These are phyloP conservation scores for Dasypolia templi DNA, from an alignment of 2,888 invertebrate species.

Conservation along the genomic window DNA sequence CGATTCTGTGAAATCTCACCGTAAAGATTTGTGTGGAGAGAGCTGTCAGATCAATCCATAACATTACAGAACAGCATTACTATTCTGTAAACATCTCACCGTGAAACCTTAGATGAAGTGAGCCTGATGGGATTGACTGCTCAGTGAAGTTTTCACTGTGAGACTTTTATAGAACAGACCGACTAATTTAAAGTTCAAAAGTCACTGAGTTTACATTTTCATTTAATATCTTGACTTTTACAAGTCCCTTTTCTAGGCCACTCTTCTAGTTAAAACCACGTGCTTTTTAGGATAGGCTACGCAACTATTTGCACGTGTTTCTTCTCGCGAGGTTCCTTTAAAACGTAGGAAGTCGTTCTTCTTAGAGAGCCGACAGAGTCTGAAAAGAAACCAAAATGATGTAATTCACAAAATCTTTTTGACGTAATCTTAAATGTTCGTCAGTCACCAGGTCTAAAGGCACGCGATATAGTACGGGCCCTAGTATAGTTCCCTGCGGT, in stretches of 20 bases:
- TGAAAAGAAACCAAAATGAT: constrained; percentile 55
- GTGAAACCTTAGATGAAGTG: not conserved
- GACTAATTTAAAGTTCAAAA: not conserved
- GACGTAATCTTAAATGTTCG: no score
- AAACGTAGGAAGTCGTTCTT: constrained; percentile 84
- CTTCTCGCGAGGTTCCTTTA: constrained; percentile 85
- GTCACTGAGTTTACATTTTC: constrained; percentile 14
- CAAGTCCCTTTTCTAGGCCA: constrained; percentile 28
- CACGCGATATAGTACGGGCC: not conserved
- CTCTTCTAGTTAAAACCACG: constrained; percentile 27
- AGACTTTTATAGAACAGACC: not conserved
- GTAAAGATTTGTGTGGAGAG: no score
- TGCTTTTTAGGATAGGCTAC: constrained; percentile 65
- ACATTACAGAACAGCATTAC: no score
- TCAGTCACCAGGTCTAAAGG: no score
- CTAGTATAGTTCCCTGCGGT: constrained; percentile 8
- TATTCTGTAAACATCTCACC: not conserved
- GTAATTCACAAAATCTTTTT: no score
- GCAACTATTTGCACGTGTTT: constrained; percentile 87
- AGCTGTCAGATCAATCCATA: no score
- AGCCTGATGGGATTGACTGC: no score
- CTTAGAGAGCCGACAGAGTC: constrained; percentile 82
- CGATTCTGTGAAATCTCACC: no score
- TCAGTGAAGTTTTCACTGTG: not conserved
- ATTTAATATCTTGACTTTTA: not conserved